These are phyloP conservation scores for Lepidothrix coronata DNA, from an alignment of 2,113 vertebrate genomes.

Conservation along the genomic window DNA sequence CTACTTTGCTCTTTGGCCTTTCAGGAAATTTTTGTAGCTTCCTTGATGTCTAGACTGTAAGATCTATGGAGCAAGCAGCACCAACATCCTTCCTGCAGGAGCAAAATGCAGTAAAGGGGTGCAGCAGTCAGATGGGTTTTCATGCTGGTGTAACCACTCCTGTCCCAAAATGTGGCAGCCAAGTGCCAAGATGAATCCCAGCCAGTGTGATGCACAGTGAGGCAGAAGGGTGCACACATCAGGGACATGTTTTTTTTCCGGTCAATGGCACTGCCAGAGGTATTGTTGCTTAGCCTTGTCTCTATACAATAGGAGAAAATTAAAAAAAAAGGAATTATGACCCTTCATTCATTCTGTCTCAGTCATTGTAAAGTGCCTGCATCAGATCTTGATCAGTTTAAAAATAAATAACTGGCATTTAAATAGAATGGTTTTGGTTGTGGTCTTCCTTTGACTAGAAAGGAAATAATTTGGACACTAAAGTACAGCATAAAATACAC, in stretches of 20 bases:
- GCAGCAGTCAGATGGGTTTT: background rate
- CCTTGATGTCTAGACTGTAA: background rate
- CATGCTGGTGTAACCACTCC: background rate
- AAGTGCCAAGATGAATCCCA: background rate
- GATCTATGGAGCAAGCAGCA: background rate
- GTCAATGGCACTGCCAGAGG: background rate
- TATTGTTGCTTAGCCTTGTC: background rate
- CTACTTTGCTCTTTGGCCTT: background rate
- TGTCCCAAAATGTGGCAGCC: background rate
- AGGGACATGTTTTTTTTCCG: background rate
- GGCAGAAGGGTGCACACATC: background rate
- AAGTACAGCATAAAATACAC: background rate
- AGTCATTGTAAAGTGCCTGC: background rate
- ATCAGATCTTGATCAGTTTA: background rate
- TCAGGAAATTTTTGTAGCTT: conserved; percentile 8
- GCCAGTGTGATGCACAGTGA: background rate
- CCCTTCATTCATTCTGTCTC: background rate
- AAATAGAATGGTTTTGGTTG: background rate
- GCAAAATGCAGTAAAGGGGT: background rate
- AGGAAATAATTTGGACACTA: background rate
- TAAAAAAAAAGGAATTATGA: background rate
- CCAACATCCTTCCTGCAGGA: background rate
- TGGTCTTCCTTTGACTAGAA: background rate
- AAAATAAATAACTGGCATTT: background rate
- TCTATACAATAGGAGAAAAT: background rate